Evolutionary conservation across 2,888 invertebrate species (phyloP).

Genomic region (Endotricha flammealis): DNA sequence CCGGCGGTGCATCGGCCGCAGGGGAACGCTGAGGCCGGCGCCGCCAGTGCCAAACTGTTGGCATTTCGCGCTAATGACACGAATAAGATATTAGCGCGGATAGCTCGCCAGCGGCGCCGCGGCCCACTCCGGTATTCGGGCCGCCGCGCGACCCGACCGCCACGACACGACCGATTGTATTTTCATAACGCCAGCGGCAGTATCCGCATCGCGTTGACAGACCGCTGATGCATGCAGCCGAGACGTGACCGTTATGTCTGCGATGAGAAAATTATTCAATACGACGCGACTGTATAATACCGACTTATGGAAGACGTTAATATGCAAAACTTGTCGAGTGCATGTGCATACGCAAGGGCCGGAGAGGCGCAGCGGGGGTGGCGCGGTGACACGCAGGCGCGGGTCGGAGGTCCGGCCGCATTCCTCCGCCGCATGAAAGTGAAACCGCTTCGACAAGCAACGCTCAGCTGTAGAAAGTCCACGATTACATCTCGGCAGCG

Average conservation of each 20-base stretch:
- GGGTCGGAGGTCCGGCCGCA: slow-evolving; percentile 76
- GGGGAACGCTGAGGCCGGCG: slow-evolving; percentile 50
- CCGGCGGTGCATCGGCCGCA: slow-evolving; percentile 68
- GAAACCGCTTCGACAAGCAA: slow-evolving; percentile 62
- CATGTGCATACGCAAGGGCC: slow-evolving; percentile 21
- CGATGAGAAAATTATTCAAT: slow-evolving; percentile 35
- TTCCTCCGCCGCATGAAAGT: slow-evolving; percentile 73
- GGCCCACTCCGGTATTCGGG: slow-evolving; percentile 53
- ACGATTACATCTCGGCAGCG: slow-evolving; percentile 64
- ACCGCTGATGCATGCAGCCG: slow-evolving; percentile 25
- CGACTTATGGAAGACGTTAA: slow-evolving; percentile 30
- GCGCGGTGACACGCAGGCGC: slow-evolving; percentile 45
- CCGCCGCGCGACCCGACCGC: slow-evolving; percentile 43
- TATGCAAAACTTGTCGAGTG: slow-evolving; percentile 37
- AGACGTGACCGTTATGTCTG: slow-evolving; percentile 36
- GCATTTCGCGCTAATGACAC: slow-evolving; percentile 77
- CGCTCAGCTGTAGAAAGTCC: slow-evolving; percentile 75
- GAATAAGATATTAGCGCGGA: slow-evolving; percentile 75
- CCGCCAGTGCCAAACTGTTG: slow-evolving; percentile 67
- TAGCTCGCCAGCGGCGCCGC: slow-evolving; percentile 50
- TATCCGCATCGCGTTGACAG: slow-evolving; percentile 13
- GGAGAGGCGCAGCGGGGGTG: slow-evolving; percentile 29
- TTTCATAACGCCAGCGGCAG: slow-evolving; percentile 9
- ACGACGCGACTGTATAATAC: slow-evolving; percentile 31
- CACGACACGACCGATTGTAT: slow-evolving; percentile 42